Conservation (phyloP, 2,888 invertebrate species). For the Tortricodes alternella region DNA sequence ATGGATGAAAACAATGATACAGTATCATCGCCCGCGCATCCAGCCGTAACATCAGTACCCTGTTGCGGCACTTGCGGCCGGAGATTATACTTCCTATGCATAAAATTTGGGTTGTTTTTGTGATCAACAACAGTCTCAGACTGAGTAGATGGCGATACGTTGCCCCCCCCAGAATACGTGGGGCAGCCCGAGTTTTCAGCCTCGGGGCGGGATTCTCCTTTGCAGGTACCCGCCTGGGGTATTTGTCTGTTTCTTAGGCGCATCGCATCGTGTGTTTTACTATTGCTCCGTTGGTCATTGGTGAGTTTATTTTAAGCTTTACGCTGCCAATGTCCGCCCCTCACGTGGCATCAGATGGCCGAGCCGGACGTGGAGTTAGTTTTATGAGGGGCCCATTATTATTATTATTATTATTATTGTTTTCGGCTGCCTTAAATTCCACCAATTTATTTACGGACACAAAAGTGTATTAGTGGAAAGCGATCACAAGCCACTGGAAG, state of each 20-base stretch:
- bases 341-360: slow-evolving; percentile 20
- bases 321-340: slow-evolving; percentile 25
- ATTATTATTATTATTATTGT: not conserved
- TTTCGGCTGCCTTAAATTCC: no score
- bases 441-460: no score
- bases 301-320: not conserved
- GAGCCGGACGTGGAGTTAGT: slow-evolving; percentile 24
- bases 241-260: not conserved
- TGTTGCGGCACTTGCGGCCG: not conserved
- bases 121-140: not conserved
- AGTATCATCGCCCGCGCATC: slow-evolving; percentile 20
- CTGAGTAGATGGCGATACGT: not conserved
- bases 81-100: not conserved
- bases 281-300: not conserved
- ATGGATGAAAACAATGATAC: slow-evolving; percentile 27
- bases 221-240: not conserved
- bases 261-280: not conserved
- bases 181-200: not conserved
- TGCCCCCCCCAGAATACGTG: slow-evolving; percentile 8
- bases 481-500: no score
- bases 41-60: not conserved
- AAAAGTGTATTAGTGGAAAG: no score
- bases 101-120: not conserved
- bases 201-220: not conserved
- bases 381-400: slow-evolving; percentile 7